phyloP scores from a whole-genome alignment of 2,113 vertebrate genomes.

The Sylvia atricapilla region DNA sequence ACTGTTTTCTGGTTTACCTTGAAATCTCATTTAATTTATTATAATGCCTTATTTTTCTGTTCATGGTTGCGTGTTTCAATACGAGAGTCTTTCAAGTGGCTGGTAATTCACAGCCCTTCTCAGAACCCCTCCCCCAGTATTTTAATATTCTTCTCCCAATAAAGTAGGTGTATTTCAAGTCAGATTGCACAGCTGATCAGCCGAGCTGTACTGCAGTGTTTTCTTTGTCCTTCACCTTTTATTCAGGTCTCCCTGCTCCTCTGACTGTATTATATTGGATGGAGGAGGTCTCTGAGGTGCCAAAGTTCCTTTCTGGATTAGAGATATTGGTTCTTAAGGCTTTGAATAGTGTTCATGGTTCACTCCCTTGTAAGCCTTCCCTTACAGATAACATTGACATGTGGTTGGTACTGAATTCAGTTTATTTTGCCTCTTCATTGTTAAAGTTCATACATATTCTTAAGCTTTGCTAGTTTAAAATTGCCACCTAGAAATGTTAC shows the following conservation, averaged over 20 bases:
- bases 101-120: neutral
- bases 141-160: neutral
- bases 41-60: neutral
- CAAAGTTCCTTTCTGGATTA: neutral
- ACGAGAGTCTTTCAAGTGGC: neutral
- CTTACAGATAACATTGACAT: neutral
- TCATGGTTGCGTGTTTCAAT: neutral
- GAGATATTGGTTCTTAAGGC: neutral
- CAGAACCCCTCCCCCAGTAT: neutral
- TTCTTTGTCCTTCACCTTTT: neutral
- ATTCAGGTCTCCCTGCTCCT: neutral
- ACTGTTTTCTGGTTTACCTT: neutral
- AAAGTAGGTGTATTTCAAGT: neutral
- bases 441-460: neutral
- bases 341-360: neutral
- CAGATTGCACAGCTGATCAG: neutral
- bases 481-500: neutral
- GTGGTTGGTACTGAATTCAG: neutral
- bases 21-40: neutral
- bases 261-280: neutral
- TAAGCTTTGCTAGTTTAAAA: neutral
- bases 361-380: fast-evolving
- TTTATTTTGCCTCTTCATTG: neutral
- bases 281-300: neutral
- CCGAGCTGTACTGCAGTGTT: neutral